Base-by-base conservation (phyloP, 2,113 vertebrate genomes). In the Nothoprocta pentlandii region DNA sequence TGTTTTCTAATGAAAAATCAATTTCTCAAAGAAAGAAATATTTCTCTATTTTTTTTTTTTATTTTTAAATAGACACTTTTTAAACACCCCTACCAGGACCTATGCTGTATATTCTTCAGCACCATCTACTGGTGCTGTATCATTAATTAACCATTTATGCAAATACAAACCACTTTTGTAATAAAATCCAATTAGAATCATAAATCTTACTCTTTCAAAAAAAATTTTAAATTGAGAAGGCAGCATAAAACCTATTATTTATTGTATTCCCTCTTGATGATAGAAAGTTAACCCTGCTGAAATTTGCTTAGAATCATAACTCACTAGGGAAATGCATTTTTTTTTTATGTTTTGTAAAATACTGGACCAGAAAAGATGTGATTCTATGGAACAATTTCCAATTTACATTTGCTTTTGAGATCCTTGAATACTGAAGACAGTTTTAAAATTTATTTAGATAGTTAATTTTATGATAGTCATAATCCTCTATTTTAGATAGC, bases 91-190 rank as follows among this genome's bases (percentile, higher is more conserved):
- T 76, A 23, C 47, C 64, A 30, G 78, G 30, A 73, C 23, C 71
- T 79, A 69, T 12, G 83, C 90, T 79, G 17, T 56, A 76, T 76
- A 79, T 92, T 95, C 92, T 96, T 95, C 82, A 95, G 93, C 92
- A 90, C 95, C 95, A 95, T 87, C 94, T 96, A 93, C 94, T 97
- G 92, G 90, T 93, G 21, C 66, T 92, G 83, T 77, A 95, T 88
- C 92, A 94, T 84, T 94, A 92, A 96, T 92, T 87, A 94, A 51
- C 46, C 76, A 63, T 83, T 94, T 87, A 85, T 71, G 51, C 91
- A 87, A 74, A 75, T 51, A 91, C 12, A n/a, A 68, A 94, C 42
- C 9, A 49, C 2, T 56, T 87, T 3, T 42, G 44, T 85, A 91
- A 91, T 67, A 80, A 59, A 94, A 87, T 47, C 54, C 46, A 59